Evolutionary conservation across 2,113 vertebrate genomes (phyloP).

Genomic region (Thamnaconus septentrionalis): DNA sequence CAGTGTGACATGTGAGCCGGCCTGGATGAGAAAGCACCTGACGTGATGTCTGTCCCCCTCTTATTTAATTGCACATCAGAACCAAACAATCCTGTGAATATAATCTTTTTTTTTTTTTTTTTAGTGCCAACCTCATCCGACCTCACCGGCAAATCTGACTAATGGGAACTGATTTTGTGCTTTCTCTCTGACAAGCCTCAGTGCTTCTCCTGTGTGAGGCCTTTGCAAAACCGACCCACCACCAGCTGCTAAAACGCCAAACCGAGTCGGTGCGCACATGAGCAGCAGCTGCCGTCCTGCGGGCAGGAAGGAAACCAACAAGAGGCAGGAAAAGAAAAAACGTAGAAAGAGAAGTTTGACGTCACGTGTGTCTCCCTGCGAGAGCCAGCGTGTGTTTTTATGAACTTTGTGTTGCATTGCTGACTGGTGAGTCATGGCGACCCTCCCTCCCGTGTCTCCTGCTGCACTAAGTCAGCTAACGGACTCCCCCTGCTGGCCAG

Average conservation of each 20-base stretch:
- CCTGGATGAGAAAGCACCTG: not conserved
- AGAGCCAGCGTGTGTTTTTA: constrained; percentile 49
- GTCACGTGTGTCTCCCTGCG: constrained; percentile 40
- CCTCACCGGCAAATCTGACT: constrained; percentile 22
- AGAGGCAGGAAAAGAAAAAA: not conserved
- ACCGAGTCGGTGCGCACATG: not conserved
- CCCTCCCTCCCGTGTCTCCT: constrained; percentile 20
- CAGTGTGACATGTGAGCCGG: not conserved
- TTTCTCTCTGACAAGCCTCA: constrained; percentile 16
- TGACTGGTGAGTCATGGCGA: constrained; percentile 65
- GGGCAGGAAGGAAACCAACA: not conserved
- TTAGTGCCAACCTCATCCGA: constrained; percentile 5
- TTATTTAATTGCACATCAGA: not conserved
- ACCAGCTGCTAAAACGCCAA: constrained; percentile 13
- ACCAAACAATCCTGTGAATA: constrained; percentile 6
- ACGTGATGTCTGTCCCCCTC: not conserved
- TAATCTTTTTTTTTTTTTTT: constrained; percentile 24
- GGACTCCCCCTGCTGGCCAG: constrained; percentile 63
- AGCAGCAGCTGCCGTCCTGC: not conserved
- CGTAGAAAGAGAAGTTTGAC: constrained; percentile 1
- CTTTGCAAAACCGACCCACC: not conserved
- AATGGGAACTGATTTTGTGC: constrained; percentile 19
- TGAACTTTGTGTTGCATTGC: constrained; percentile 59
- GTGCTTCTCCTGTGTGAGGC: not conserved
- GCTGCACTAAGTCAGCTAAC: constrained; percentile 39